phyloP scores from a whole-genome alignment of 2,113 vertebrate species.

The Colius striatus region DNA sequence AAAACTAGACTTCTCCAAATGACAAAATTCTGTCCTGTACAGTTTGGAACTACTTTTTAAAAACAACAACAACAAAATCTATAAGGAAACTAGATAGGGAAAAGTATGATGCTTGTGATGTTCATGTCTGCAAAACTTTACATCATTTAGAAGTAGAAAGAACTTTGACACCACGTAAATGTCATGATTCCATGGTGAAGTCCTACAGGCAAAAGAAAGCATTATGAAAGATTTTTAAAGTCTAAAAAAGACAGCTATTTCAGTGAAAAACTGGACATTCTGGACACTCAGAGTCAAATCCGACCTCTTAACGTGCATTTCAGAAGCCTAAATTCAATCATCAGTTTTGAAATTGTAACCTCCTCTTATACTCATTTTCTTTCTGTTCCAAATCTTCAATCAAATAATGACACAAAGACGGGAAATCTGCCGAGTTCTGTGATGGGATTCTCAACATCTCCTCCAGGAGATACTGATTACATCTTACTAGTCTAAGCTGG shows the following conservation, averaged over 20 bases:
- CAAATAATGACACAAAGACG: not conserved
- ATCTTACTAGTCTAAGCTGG: not conserved
- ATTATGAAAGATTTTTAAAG: not conserved
- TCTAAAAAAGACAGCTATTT: not conserved
- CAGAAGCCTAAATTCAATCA: not conserved
- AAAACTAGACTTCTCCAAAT: not conserved
- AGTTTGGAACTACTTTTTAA: not conserved
- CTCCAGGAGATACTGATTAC: not conserved
- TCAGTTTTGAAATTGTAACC: not conserved
- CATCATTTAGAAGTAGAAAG: not conserved
- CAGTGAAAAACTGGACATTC: not conserved
- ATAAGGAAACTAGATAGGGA: not conserved
- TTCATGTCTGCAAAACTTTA: not conserved
- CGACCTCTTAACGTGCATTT: not conserved
- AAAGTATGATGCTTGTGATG: not conserved
- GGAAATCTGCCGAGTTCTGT: not conserved
- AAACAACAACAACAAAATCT: not conserved
- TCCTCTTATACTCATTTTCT: slow-evolving; percentile 10
- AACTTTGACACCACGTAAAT: not conserved
- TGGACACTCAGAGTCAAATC: not conserved
- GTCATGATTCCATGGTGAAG: not conserved
- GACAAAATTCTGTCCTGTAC: not conserved
- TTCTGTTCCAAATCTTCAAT: not conserved
- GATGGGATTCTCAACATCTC: not conserved
- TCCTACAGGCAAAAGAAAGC: not conserved